Conservation (phyloP, 2,888 invertebrate genomes). For the Acanthopleura granulata region DNA sequence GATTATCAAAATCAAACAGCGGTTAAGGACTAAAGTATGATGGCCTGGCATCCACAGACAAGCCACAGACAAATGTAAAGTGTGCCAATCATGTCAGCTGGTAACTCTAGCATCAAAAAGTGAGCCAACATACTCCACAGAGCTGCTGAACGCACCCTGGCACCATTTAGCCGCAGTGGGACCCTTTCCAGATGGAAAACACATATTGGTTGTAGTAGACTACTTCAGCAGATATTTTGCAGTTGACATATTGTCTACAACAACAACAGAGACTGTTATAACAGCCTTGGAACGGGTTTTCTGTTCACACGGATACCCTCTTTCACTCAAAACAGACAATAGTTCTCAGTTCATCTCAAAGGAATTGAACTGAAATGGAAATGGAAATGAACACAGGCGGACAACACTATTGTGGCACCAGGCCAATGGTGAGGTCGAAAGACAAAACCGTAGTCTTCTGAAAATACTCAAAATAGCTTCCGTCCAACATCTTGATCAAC, state of each 20-base stretch:
- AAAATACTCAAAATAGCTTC: constrained; percentile 35
- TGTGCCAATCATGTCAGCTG: no score
- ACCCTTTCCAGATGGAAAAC: constrained; percentile 28
- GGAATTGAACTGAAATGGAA: constrained; percentile 27
- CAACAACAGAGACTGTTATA: constrained; percentile 16
- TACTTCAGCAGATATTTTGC: constrained; percentile 26
- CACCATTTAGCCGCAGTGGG: constrained; percentile 28
- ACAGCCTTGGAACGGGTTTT: constrained; percentile 16
- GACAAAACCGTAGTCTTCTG: constrained; percentile 35
- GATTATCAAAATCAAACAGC: constrained; percentile 26
- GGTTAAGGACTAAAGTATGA: constrained; percentile 38
- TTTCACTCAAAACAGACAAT: constrained; percentile 33
- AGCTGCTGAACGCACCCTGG: not conserved
- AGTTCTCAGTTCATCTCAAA: constrained; percentile 34
- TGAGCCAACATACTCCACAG: no score
- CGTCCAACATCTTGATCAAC: constrained; percentile 22
- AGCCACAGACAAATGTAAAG: constrained; percentile 19
- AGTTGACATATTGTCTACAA: constrained; percentile 1
- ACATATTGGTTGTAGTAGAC: constrained; percentile 25
- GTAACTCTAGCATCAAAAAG: no score
- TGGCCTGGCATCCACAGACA: constrained; percentile 42
- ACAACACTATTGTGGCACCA: constrained; percentile 33
- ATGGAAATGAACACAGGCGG: constrained; percentile 29
- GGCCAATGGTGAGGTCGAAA: constrained; percentile 39
- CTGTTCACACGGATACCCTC: constrained; percentile 28